Base-by-base conservation (phyloP, 1,140 invertebrate genomes). In the Heliothis subflexa region DNA sequence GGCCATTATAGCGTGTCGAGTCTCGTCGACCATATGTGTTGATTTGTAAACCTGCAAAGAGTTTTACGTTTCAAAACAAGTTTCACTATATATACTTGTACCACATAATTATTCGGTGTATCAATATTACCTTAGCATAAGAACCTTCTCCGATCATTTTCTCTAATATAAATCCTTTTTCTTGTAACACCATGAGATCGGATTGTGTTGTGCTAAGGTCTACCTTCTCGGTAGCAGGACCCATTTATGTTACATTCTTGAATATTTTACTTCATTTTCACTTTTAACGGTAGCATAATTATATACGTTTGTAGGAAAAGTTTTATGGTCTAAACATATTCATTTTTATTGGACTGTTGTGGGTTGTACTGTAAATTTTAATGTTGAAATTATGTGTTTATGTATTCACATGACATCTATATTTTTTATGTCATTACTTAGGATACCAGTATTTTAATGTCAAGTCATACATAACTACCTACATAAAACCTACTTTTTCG, bases 41-140 rank as follows among this genome's bases (percentile, higher is more conserved):
- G 96, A 93, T 83, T 96, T 92, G 86, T 95, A 97, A 12, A 97
- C 96, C 95, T 96, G 80, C 5, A 87, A 90, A 83, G 18, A 79
- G 55, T 28, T 49, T 62, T 28, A 62, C 1, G 2, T 40, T 18
- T 66, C 14, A 50, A 55, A 40, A 47, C 11, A 3, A 16, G 21
- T 28, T 52, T 12, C 21, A 49, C 47, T 10, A 70, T 1, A 25
- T 21, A 18, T 5, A 28, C 40, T 61, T 45, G 18, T 10, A 21
- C 25, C 55, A 25, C 49, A 21, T 25, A 13, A 77, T 66, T 49
- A 50, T 66, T 47, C 14, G 16, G 0, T 68, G 50, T 45, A 47
- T 18, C 13, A 59, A 70, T 40, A 40, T 85, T 87, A 94, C 92
- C 88, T 93, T 94, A 72, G 91, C 92, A 78, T 94, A 94, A 13